Percentiles rank a stretch among this genome's conserved stretches.
Evolutionary conservation across 2,888 invertebrate genomes (phyloP).

Genomic region (Phortica magna): DNA sequence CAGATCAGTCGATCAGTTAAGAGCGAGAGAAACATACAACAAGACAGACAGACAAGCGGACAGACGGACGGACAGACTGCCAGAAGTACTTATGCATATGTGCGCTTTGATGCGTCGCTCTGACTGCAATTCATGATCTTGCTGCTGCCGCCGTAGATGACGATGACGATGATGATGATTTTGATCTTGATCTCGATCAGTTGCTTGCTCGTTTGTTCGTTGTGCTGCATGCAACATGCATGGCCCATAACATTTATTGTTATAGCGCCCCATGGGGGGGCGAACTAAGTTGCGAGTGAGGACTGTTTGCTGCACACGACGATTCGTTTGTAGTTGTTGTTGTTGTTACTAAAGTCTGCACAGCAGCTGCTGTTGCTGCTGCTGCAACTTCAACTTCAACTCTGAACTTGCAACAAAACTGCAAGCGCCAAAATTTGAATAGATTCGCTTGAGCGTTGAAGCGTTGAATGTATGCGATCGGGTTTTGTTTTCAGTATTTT

Average conservation of each 20-base stretch:
- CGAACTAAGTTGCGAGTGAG: slow-evolving; percentile 23
- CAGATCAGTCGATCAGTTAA: slow-evolving; percentile 49
- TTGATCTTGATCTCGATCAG: slow-evolving; percentile 69
- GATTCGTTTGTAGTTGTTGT: slow-evolving; percentile 34
- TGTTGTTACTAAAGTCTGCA: slow-evolving; percentile 51
- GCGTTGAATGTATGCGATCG: slow-evolving; percentile 61
- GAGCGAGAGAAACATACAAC: slow-evolving; percentile 44
- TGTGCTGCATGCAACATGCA: slow-evolving; percentile 59
- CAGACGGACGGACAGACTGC: slow-evolving; percentile 16
- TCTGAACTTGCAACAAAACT: slow-evolving; percentile 70
- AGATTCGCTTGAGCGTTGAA: slow-evolving; percentile 51
- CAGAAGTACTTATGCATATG: slow-evolving; percentile 35
- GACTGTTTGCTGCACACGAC: slow-evolving; percentile 7
- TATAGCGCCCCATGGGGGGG: slow-evolving; percentile 33
- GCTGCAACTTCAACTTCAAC: slow-evolving; percentile 62
- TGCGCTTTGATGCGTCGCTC: slow-evolving; percentile 58
- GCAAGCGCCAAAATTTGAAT: slow-evolving; percentile 70
- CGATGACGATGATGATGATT: slow-evolving; percentile 44
- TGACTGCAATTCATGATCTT: slow-evolving; percentile 54
- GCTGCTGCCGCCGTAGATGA: slow-evolving; percentile 53
- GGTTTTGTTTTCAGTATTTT: slow-evolving; percentile 39
- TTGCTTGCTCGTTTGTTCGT: neutral
- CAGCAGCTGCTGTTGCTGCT: slow-evolving; percentile 50
- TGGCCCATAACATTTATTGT: slow-evolving; percentile 42
- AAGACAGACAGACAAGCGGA: slow-evolving; percentile 8